Conservation (phyloP, 2,888 invertebrate species). For the Spialia ferax region DNA sequence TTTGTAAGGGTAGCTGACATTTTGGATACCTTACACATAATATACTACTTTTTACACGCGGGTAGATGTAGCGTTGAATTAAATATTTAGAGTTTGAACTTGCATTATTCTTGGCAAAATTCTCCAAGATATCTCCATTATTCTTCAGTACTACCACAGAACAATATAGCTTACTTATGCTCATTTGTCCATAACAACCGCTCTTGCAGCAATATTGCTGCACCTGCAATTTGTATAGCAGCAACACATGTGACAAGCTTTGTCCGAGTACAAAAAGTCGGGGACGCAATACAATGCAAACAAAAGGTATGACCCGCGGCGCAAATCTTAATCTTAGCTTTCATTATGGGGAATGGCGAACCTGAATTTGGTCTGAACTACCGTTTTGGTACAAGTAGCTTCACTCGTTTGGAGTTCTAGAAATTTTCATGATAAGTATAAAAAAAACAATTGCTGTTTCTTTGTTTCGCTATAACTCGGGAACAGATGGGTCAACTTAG, state of each 20-base stretch:
- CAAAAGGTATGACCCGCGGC: conserved; percentile 61
- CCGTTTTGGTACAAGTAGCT: conserved; percentile 40
- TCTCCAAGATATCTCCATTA: too few species aligned
- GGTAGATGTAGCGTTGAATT: too few species aligned
- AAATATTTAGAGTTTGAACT: too few species aligned
- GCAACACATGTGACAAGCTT: conserved; percentile 28
- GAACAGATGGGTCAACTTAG: too few species aligned
- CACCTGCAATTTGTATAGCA: conserved; percentile 16
- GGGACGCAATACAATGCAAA: conserved; percentile 62
- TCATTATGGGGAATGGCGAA: conserved; percentile 82
- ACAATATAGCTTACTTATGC: not conserved
- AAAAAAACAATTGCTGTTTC: too few species aligned
- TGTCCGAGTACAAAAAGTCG: conserved; percentile 33
- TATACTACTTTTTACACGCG: too few species aligned
- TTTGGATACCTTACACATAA: too few species aligned
- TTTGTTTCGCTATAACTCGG: too few species aligned
- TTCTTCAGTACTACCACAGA: too few species aligned
- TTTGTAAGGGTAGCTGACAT: too few species aligned
- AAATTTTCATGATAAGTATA: not conserved
- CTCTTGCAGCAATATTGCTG: not conserved
- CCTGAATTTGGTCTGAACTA: conserved; percentile 83
- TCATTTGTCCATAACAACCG: not conserved
- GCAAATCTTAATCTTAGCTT: conserved; percentile 85
- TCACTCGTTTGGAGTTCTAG: conserved; percentile 10
- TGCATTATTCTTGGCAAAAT: too few species aligned